phyloP scores from a whole-genome alignment of 2,113 vertebrate genomes.

The Thalassoma bifasciatum region DNA sequence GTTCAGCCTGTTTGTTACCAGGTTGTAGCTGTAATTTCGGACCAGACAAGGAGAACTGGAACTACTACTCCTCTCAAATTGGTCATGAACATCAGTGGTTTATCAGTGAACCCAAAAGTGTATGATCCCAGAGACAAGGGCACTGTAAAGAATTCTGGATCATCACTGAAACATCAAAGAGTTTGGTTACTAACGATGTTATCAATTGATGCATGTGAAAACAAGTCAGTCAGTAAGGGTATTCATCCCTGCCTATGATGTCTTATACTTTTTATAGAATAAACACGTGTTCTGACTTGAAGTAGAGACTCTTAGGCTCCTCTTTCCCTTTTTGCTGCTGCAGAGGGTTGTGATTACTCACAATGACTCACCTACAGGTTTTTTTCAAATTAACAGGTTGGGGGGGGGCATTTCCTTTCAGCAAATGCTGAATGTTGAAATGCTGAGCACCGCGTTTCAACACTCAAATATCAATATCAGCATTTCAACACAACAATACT shows the following conservation, averaged over 20 bases:
- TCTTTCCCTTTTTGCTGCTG: background rate
- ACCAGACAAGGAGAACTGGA: background rate
- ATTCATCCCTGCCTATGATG: too few species aligned
- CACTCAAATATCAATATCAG: too few species aligned
- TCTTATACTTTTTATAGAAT: background rate
- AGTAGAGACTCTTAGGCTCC: background rate
- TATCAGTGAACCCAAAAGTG: background rate
- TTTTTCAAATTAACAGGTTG: background rate
- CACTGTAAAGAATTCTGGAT: background rate
- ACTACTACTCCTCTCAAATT: background rate
- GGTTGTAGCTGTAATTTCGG: background rate
- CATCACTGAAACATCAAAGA: background rate
- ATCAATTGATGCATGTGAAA: background rate
- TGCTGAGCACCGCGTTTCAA: too few species aligned
- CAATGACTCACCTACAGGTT: slow-evolving; percentile 30
- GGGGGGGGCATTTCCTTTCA: too few species aligned
- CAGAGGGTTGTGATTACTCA: background rate
- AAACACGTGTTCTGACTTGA: background rate
- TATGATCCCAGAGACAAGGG: background rate
- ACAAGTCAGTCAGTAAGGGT: background rate
- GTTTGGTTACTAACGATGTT: background rate
- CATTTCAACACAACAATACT: too few species aligned
- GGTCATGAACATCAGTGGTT: background rate
- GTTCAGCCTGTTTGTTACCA: background rate
- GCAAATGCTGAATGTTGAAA: too few species aligned